Evolutionary conservation across 2,113 vertebrate genomes (phyloP).

Genomic region (Puntigrus tetrazona): DNA sequence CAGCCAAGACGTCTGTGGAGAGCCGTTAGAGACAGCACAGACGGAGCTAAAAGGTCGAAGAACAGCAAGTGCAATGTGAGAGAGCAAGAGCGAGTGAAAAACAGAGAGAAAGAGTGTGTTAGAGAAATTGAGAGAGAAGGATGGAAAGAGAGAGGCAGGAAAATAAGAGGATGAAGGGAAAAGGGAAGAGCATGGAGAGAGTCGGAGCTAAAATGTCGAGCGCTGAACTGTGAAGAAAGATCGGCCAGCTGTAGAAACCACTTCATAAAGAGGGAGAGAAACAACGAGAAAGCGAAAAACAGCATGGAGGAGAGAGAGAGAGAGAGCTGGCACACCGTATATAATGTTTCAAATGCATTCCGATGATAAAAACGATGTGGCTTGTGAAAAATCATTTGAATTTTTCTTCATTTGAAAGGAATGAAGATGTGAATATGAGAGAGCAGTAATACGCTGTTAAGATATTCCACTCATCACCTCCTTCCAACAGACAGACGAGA

Average conservation of each 20-base stretch:
- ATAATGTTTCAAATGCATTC: not conserved
- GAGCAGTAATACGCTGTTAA: constrained; percentile 14
- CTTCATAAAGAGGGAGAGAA: constrained; percentile 22
- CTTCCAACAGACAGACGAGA: not conserved
- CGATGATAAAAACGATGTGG: not conserved
- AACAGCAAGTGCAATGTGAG: constrained; percentile 59
- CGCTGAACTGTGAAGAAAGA: constrained; percentile 51
- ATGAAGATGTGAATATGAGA: constrained; percentile 22
- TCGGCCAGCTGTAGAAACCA: constrained; percentile 20
- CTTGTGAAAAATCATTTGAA: constrained; percentile 3
- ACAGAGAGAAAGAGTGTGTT: not conserved
- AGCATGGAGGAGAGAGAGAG: not conserved
- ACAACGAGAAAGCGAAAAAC: not conserved
- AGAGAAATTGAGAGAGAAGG: constrained; percentile 4
- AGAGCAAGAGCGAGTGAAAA: constrained; percentile 19
- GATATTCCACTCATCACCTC: constrained; percentile 17
- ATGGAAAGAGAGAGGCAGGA: constrained; percentile 20
- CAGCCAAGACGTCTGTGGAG: not conserved
- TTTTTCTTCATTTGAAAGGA: constrained; percentile 16
- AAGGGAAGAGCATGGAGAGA: constrained; percentile 26
- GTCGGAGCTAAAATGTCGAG: constrained; percentile 48
- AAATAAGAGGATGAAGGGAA: constrained; percentile 26
- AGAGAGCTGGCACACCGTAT: not conserved
- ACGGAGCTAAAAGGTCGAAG: constrained; percentile 13
- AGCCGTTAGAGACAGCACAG: not conserved